A percentile compares a stretch with the other conserved stretches of the same genome.
phyloP scores from a whole-genome alignment of 2,797 vertebrate species.

The Lindbergichthys nudifrons region DNA sequence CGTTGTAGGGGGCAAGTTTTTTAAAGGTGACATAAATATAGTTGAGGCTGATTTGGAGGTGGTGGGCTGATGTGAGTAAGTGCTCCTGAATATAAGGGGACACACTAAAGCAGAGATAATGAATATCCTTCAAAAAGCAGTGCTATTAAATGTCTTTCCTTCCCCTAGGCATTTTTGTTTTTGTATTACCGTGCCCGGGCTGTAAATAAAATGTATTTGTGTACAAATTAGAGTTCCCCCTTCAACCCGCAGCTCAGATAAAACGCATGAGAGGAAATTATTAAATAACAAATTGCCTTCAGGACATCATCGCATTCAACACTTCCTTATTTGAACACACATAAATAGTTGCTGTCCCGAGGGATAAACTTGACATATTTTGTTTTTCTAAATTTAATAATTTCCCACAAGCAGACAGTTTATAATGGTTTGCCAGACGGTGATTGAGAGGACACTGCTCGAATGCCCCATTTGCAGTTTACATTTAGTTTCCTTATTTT shows the following conservation, averaged over 20 bases:
- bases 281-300: conserved; percentile 73
- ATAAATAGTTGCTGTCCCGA: conserved; percentile 65
- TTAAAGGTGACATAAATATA: conserved; percentile 18
- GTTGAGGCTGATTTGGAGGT: conserved; percentile 17
- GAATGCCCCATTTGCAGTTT: conserved; percentile 52
- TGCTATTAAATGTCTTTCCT: conserved; percentile 25
- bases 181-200: conserved; percentile 15
- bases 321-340: conserved; percentile 59
- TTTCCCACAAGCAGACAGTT: conserved; percentile 58
- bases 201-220: conserved; percentile 60
- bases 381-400: conserved; percentile 74
- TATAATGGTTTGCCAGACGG: conserved; percentile 64
- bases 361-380: conserved; percentile 79
- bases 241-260: conserved; percentile 60
- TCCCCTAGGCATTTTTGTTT: conserved; percentile 14
- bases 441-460: conserved; percentile 69
- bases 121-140: conserved; percentile 47
- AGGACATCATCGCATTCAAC: conserved; percentile 61
- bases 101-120: conserved; percentile 39
- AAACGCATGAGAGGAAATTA: conserved; percentile 68
- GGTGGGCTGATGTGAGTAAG: background rate
- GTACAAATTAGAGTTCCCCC: conserved; percentile 55
- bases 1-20: conserved; percentile 28
- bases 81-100: conserved; percentile 19
- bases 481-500: conserved; percentile 63